phyloP scores from a whole-genome alignment of 1,140 invertebrate species.

The Aplysia californica region DNA sequence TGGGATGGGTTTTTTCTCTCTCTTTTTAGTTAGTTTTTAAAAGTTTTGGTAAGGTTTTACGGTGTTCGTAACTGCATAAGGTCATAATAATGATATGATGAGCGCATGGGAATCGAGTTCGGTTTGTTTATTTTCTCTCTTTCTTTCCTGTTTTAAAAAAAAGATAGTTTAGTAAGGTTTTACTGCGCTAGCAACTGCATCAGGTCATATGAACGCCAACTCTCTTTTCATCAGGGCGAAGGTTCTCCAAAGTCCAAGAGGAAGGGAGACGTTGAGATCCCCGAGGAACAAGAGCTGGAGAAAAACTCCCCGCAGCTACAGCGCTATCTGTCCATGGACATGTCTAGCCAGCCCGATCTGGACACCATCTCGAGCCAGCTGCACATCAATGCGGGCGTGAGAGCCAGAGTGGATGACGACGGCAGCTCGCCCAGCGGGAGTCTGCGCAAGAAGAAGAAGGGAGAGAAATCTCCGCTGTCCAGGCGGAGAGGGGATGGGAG shows the following conservation, averaged over 20 bases:
- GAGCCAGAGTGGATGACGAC: conserved; percentile 18
- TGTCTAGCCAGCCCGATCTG: conserved; percentile 31
- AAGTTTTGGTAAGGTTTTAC: no score
- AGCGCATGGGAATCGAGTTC: no score
- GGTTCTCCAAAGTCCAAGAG: neutral
- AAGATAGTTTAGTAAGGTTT: no score
- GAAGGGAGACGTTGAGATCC: conserved; percentile 1
- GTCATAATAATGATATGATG: no score
- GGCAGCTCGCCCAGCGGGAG: conserved; percentile 16
- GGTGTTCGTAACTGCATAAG: no score
- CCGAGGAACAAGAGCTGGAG: conserved; percentile 2
- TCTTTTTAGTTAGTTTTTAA: no score
- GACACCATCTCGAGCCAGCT: conserved; percentile 32
- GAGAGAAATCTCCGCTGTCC: conserved; percentile 3
- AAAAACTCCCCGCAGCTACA: conserved; percentile 16
- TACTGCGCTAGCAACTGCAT: no score
- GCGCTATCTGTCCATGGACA: conserved; percentile 26
- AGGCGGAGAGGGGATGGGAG: conserved; percentile 12
- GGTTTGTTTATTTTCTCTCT: no score
- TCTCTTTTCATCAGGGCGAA: no score
- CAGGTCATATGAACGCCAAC: neutral
- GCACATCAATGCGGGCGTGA: conserved; percentile 33
- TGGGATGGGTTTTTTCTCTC: no score
- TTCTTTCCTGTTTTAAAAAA: no score
- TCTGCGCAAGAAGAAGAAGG: conserved; percentile 16